A percentile compares a stretch with the other conserved stretches of the same genome.
Conservation (phyloP, 2,888 invertebrate genomes). For the Cheilosia urbana region DNA sequence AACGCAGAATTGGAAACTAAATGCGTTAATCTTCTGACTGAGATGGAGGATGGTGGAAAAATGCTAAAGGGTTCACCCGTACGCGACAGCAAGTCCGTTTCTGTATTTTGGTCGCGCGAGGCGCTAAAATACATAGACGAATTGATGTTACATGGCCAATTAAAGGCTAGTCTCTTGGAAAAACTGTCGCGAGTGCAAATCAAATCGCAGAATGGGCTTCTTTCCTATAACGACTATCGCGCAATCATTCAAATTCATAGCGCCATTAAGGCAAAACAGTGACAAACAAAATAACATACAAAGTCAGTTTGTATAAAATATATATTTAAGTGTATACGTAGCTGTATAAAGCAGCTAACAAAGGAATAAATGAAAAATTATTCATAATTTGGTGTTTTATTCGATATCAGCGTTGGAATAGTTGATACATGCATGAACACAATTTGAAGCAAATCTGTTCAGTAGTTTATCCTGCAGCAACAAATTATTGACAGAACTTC, state of each 20-base stretch:
- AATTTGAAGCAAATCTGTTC: too few relatives aligned
- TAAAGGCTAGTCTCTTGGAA: conserved; percentile 76
- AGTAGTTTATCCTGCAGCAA: neutral
- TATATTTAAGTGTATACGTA: conserved; percentile 55
- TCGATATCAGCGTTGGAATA: neutral
- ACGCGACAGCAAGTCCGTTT: conserved; percentile 69
- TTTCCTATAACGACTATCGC: conserved; percentile 82
- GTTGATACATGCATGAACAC: too few relatives aligned
- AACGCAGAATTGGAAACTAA: conserved; percentile 74
- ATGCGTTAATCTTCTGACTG: conserved; percentile 77
- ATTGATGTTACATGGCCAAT: conserved; percentile 76
- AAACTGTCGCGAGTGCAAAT: conserved; percentile 79
- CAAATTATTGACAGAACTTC: neutral
- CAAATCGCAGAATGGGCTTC: conserved; percentile 80
- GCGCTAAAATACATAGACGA: conserved; percentile 80
- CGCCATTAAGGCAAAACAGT: conserved; percentile 77
- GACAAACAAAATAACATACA: conserved; percentile 35
- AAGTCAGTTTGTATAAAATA: conserved; percentile 57
- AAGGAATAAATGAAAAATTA: conserved; percentile 39
- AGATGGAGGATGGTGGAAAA: conserved; percentile 68
- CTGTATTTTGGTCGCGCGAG: conserved; percentile 82
- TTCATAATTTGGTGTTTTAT: conserved; percentile 13
- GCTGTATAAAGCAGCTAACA: conserved; percentile 57
- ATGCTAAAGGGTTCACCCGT: conserved; percentile 6
- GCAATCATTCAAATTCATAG: conserved; percentile 80